Evolutionary conservation across 1,140 invertebrate genomes (phyloP).

Genomic region (Drosophila nannoptera): DNA sequence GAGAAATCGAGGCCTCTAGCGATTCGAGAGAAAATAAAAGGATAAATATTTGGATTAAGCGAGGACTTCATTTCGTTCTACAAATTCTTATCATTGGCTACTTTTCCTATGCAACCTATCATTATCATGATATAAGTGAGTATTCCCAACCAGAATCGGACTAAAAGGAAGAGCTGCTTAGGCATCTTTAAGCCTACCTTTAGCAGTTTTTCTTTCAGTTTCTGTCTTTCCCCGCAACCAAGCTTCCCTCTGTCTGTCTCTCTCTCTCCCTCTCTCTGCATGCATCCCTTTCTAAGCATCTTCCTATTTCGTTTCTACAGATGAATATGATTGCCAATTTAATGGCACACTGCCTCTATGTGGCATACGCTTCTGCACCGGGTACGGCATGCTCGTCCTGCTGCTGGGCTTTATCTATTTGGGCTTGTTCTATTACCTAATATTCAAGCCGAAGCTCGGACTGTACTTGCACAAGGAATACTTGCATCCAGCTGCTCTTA

Average conservation of each 20-base stretch:
- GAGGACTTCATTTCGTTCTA: constrained; percentile 28
- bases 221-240: too few species aligned
- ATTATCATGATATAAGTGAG: constrained; percentile 64
- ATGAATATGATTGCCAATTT: constrained; percentile 34
- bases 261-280: too few species aligned
- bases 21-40: constrained; percentile 24
- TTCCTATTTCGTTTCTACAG: constrained; percentile 2
- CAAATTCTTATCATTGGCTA: constrained; percentile 56
- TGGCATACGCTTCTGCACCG: constrained; percentile 82
- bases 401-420: constrained; percentile 83
- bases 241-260: too few species aligned
- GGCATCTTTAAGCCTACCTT: too few species aligned
- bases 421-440: constrained; percentile 83
- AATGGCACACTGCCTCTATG: constrained; percentile 25
- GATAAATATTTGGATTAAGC: constrained; percentile 28
- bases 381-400: constrained; percentile 87
- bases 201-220: too few species aligned
- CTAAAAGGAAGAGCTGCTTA: too few species aligned
- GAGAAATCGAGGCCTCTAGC: background rate
- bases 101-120: constrained; percentile 71
- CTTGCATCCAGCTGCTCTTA: constrained; percentile 52
- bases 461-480: constrained; percentile 71
- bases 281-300: background rate
- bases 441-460: constrained; percentile 83
- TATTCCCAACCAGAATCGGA: background rate